These are phyloP conservation scores for Diphyllodes magnificus DNA, from an alignment of 2,113 vertebrate species.

Conservation along the genomic window DNA sequence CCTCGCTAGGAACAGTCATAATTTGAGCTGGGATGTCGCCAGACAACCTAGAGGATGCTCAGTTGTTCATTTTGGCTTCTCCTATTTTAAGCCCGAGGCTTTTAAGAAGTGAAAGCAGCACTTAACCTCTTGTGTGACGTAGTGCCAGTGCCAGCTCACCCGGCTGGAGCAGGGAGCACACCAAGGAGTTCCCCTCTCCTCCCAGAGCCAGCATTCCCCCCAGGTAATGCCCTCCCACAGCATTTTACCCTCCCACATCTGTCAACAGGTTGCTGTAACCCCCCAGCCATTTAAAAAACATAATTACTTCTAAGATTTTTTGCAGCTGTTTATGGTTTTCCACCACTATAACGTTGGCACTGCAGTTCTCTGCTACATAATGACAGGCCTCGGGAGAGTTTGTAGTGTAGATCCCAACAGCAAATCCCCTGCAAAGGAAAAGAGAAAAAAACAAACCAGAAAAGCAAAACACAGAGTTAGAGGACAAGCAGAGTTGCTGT, in stretches of 20 bases:
- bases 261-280: neutral
- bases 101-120: neutral
- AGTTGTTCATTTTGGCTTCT: neutral
- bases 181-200: neutral
- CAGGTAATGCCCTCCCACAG: neutral
- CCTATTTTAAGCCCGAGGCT: neutral
- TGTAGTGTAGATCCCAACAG: constrained; percentile 92
- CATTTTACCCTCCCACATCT: neutral
- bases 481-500: neutral
- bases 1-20: neutral
- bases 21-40: neutral
- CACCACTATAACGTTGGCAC: constrained; percentile 84
- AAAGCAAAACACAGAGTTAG: neutral
- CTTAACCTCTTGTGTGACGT: neutral
- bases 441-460: neutral
- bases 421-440: constrained; percentile 77
- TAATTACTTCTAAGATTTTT: constrained; percentile 87
- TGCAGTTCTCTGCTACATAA: constrained; percentile 81
- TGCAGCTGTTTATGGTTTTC: constrained; percentile 88
- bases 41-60: neutral
- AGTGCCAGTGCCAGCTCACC: neutral
- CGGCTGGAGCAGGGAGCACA: neutral
- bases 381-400: constrained; percentile 88
- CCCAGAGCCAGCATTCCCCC: neutral
- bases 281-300: neutral